Evolutionary conservation across 1,140 invertebrate species (phyloP), one percentile per base, ranked within the genome.

Genomic region (Ips nitidus): DNA sequence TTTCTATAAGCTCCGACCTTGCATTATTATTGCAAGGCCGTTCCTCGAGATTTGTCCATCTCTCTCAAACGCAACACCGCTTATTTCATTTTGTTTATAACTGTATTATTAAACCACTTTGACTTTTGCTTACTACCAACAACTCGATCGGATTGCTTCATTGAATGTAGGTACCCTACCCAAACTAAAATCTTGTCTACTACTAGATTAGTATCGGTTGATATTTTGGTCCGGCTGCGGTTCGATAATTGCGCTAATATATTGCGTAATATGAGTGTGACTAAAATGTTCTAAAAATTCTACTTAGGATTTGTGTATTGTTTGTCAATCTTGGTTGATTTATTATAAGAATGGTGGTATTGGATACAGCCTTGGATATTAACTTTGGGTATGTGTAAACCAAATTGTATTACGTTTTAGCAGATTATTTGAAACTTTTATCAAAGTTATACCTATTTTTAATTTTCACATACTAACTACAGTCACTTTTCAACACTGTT

Each of bases 11-110:
- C 42, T 40, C 42, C 72, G 72, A 73, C 72, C 72, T 73, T 73
- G 72, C 72, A 71, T 63, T 73, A 73, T 71, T 71, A 73, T 57
- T 69, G 72, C 72, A 73, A 73, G 72, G 72, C 55, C 72, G 72
- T 73, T 73, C 58, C 40, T 62, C 66, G 60, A 55, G 62, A 70
- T 61, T 62, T 56, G 62, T 68, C 68, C 69, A 63, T 71, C 59
- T 71, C 59, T 2, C n/a, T 36, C 7, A 40, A 41, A 52, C 45
- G 52, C 45, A 41, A 41, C n/a, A 50, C 45, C 58, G 67, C 60
- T 69, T 69, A 69, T 59, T 69, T 52, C 60, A 69, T 68, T 65
- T 59, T 70, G 62, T 73, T 73, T 69, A 73, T 73, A 63, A 70
- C 59, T 69, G 66, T 58, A 61, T 70, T 53, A 58, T 52, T 63